phyloP scores from a whole-genome alignment of 1,140 invertebrate genomes.

The Ridgeia piscesae region DNA sequence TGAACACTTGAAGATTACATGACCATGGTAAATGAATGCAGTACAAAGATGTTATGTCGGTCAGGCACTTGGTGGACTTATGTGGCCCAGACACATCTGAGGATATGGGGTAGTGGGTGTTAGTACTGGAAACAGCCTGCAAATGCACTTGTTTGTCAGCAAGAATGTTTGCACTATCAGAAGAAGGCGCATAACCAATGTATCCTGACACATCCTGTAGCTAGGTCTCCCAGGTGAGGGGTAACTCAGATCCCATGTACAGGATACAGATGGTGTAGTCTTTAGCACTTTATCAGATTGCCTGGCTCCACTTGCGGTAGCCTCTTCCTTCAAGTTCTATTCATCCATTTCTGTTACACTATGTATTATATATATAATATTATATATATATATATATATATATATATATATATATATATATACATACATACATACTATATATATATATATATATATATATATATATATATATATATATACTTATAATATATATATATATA shows the following conservation, averaged over 20 bases:
- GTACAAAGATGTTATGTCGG: no score
- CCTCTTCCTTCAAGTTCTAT: neutral
- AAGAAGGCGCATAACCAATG: neutral
- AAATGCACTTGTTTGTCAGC: neutral
- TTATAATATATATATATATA: no score
- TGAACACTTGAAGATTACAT: neutral
- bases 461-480: no score
- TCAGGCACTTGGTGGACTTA: neutral
- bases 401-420: no score
- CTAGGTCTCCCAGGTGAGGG: neutral
- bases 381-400: no score
- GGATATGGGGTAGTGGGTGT: neutral
- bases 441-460: no score
- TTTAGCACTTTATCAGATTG: neutral
- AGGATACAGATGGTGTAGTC: neutral
- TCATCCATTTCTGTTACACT: neutral
- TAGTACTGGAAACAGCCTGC: neutral
- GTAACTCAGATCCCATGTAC: neutral
- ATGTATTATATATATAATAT: neutral
- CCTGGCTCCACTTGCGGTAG: neutral
- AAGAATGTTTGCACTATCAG: neutral
- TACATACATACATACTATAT: no score
- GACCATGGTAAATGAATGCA: neutral
- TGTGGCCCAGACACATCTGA: neutral
- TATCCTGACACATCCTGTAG: neutral